phyloP scores from a whole-genome alignment of 2,113 vertebrate species.

The Pollachius pollachius region DNA sequence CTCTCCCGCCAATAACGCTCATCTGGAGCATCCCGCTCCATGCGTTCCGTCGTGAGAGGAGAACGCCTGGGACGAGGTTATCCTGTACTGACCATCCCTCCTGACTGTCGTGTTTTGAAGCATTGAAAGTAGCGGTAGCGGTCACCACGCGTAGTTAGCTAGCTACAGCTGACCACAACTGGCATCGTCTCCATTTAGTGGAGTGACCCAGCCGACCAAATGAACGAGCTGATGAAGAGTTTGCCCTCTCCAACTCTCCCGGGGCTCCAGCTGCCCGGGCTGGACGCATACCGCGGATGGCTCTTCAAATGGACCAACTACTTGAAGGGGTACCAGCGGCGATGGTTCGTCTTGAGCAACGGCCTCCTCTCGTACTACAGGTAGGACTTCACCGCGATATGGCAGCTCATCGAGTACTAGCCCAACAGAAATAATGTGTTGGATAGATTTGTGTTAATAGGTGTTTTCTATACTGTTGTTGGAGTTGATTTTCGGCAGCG shows the following conservation, averaged over 20 bases:
- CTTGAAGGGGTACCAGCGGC: slow-evolving; percentile 91
- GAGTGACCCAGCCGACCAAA: slow-evolving; percentile 9
- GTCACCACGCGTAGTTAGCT: too few species aligned
- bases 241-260: slow-evolving; percentile 65
- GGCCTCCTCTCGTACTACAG: slow-evolving; percentile 94
- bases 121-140: too few species aligned
- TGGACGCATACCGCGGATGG: slow-evolving; percentile 83
- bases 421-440: not conserved
- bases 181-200: not conserved
- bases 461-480: too few species aligned
- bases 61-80: too few species aligned
- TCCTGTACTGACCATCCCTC: too few species aligned
- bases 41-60: too few species aligned
- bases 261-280: slow-evolving; percentile 48
- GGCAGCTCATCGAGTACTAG: not conserved
- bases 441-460: too few species aligned
- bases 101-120: too few species aligned
- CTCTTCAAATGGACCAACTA: slow-evolving; percentile 97
- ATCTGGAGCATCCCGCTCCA: too few species aligned
- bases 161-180: not conserved
- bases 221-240: slow-evolving; percentile 59
- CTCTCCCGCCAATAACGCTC: too few species aligned
- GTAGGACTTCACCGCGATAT: slow-evolving; percentile 51
- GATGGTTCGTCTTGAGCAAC: slow-evolving; percentile 94
- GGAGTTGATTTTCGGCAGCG: too few species aligned